Percentiles rank a stretch among this genome's conserved stretches.
phyloP scores from a whole-genome alignment of 2,113 vertebrate species.

The Siniperca knerii region DNA sequence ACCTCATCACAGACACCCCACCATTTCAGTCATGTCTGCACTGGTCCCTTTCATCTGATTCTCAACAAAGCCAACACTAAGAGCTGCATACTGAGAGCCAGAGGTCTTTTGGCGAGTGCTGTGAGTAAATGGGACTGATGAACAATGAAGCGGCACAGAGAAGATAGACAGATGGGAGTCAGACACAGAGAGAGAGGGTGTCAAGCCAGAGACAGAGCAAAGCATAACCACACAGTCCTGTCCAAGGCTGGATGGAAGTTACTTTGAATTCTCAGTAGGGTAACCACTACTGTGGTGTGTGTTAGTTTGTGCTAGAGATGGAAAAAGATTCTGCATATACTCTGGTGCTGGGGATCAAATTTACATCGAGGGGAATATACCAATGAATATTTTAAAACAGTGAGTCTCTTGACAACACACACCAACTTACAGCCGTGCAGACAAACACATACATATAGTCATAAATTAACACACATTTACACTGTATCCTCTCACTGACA shows the following conservation, averaged over 20 bases:
- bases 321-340: neutral
- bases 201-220: conserved; percentile 12
- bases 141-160: conserved; percentile 24
- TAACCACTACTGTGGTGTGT: neutral
- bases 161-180: conserved; percentile 20
- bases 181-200: conserved; percentile 7
- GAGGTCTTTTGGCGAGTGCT: conserved; percentile 19
- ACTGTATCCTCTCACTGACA: neutral
- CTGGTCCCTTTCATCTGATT: conserved; percentile 4
- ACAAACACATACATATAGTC: neutral
- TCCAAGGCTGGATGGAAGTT: conserved; percentile 18
- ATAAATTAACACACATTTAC: neutral
- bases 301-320: neutral
- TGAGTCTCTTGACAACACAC: neutral
- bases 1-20: conserved; percentile 10
- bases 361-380: conserved; percentile 7
- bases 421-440: neutral
- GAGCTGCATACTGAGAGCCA: conserved; percentile 31
- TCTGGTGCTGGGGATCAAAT: neutral
- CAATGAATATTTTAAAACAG: conserved; percentile 32
- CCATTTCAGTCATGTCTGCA: conserved; percentile 3
- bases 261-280: conserved; percentile 28
- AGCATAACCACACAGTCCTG: conserved; percentile 18
- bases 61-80: conserved; percentile 18
- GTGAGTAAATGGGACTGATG: conserved; percentile 42